Base-by-base conservation (phyloP, 2,113 vertebrate species). In the Channa maculata region DNA sequence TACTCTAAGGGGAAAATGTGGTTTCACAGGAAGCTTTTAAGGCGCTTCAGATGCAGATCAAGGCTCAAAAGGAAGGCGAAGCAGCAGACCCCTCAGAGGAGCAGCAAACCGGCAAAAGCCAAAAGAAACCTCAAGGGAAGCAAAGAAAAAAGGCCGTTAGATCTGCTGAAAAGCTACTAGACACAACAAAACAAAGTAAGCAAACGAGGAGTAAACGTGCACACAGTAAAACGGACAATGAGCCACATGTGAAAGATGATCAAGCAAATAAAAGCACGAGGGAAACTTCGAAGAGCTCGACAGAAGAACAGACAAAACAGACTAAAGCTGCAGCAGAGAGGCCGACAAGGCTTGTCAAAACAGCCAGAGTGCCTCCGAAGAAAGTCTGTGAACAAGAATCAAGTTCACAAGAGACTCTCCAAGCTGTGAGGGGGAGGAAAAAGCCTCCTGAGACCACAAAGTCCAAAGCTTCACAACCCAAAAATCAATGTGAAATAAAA, bases 1-100 rank as follows among this genome's bases (percentile, higher is more conserved):
- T 38, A 5, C 45, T 14, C 3, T 24, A 24, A 59, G 38, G 2
- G 24, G 11, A 3, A 6, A 14, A n/a, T 39, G 0, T 51, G 3
- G 2, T 64, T 86, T 74, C 9, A 57, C 62, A 90, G 83, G 79
- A 83, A 9, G 14, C 33, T 0, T 65, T 5, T 38, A 55, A 44
- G 43, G 44, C 36, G 41, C 15, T 71, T 46, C 15, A 76, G 57
- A 58, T 52, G 34, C 55, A 72, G 38, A 52, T 55, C 4, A 49
- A 51, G 5, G 36, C 3, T 36, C 34, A 38, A 24, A 38, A 64
- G 34, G 38, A 71, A 45, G 39, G 24, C 24, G 44, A 44, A 55
- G 44, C 2, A n/a, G 39, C 6, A 7, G 51, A 46, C 1, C 1
- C 65, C 1, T 7, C 48, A 0, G 62, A 69, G 15, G 33, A 65